Percentiles rank a stretch among this genome's conserved stretches.
Conservation (phyloP, 2,888 invertebrate species). For the Dendrolimus pini region DNA sequence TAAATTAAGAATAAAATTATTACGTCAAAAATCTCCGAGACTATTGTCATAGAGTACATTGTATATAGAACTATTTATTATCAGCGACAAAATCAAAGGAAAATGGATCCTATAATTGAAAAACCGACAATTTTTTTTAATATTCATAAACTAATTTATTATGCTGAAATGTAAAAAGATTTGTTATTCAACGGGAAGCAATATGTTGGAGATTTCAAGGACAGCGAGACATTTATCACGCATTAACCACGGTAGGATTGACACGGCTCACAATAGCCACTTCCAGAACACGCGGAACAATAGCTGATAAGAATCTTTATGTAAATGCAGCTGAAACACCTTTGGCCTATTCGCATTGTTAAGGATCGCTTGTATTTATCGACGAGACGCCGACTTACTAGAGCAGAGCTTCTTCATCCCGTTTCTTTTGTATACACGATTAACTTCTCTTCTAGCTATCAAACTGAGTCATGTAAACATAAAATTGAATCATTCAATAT, state of each 20-base stretch:
- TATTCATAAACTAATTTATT: slow-evolving; percentile 8
- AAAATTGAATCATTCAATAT: too few relatives aligned
- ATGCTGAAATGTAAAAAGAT: slow-evolving; percentile 15
- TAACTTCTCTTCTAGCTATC: too few relatives aligned
- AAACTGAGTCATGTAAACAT: too few relatives aligned
- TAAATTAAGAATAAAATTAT: too few relatives aligned
- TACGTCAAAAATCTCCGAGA: too few relatives aligned
- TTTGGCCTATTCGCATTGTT: neutral
- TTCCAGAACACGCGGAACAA: slow-evolving; percentile 25
- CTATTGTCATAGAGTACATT: too few relatives aligned
- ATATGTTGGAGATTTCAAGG: slow-evolving; percentile 38
- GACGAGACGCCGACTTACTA: too few relatives aligned
- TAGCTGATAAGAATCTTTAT: slow-evolving; percentile 35
- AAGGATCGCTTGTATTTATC: neutral
- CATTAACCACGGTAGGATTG: slow-evolving; percentile 48
- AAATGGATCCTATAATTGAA: neutral
- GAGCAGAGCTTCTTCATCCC: too few relatives aligned
- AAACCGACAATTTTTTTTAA: slow-evolving; percentile 2
- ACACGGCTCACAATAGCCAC: slow-evolving; percentile 31
- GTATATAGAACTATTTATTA: too few relatives aligned
- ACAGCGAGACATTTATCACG: slow-evolving; percentile 42
- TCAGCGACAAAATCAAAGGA: too few relatives aligned
- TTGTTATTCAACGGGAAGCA: slow-evolving; percentile 19
- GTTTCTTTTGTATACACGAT: too few relatives aligned
- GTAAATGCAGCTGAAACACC: slow-evolving; percentile 21